These are phyloP conservation scores for Trichomalopsis sarcophagae DNA, from an alignment of 1,140 invertebrate species.

Conservation along the genomic window DNA sequence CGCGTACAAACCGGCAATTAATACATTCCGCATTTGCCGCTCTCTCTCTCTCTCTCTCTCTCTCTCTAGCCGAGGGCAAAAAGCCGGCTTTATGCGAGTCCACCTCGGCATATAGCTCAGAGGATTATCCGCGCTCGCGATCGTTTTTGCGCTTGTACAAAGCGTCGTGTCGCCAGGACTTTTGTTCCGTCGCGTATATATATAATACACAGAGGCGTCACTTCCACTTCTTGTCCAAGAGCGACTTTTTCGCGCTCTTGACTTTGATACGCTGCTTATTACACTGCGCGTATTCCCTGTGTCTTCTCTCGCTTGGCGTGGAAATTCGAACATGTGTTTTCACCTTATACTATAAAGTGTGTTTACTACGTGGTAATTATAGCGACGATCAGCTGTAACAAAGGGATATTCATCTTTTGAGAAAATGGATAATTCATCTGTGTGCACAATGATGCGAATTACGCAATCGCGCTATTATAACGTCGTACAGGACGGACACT, in stretches of 20 bases:
- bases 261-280: background rate
- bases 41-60: background rate
- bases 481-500: too few species aligned
- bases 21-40: too few species aligned
- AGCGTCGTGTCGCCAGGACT: conserved; percentile 52
- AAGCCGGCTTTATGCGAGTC: background rate
- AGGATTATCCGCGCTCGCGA: conserved; percentile 1
- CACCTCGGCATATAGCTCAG: background rate
- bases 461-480: background rate
- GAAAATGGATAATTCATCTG: conserved; percentile 6
- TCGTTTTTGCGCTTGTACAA: conserved; percentile 13
- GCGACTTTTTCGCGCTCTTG: background rate
- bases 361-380: too few species aligned
- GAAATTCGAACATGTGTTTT: too few species aligned
- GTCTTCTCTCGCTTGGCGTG: too few species aligned
- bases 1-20: too few species aligned
- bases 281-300: too few species aligned
- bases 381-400: too few species aligned
- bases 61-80: background rate
- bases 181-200: conserved; percentile 4
- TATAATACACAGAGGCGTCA: background rate
- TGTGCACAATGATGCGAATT: background rate
- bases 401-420: background rate
- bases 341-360: too few species aligned
- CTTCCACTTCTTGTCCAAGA: background rate